phyloP scores from a whole-genome alignment of 2,888 invertebrate genomes.

The Cryptocephalus moraei region DNA sequence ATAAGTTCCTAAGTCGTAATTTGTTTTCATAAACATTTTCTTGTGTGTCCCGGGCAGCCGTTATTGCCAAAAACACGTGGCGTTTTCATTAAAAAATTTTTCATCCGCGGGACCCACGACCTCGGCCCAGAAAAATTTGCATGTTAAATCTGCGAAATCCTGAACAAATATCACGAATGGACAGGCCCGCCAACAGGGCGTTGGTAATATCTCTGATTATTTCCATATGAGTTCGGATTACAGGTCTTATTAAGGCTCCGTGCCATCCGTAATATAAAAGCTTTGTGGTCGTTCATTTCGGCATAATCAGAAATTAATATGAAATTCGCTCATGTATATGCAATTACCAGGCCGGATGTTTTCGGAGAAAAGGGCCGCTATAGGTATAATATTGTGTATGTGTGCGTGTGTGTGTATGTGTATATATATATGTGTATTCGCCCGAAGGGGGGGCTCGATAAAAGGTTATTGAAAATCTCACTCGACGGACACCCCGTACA shows the following conservation, averaged over 20 bases:
- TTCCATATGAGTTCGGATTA: conserved; percentile 38
- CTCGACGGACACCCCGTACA: conserved; percentile 2
- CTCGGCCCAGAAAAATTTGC: conserved; percentile 16
- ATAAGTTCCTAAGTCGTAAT: too few species aligned
- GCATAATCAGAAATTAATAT: conserved; percentile 44
- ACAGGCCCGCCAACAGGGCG: conserved; percentile 22
- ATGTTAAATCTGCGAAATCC: conserved; percentile 19
- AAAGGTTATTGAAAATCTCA: conserved; percentile 26
- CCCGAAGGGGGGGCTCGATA: conserved; percentile 4
- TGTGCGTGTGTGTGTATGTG: conserved; percentile 4
- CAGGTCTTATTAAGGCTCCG: conserved; percentile 39
- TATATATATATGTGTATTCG: conserved; percentile 11
- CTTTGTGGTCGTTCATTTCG: conserved; percentile 40
- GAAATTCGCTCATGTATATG: conserved; percentile 42
- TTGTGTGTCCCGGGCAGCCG: too few species aligned
- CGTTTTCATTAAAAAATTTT: too few species aligned
- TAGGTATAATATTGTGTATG: conserved; percentile 14
- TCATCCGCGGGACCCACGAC: too few species aligned
- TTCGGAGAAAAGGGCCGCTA: conserved; percentile 26
- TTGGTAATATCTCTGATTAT: conserved; percentile 35
- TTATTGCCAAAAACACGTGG: too few species aligned
- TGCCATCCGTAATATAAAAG: conserved; percentile 38
- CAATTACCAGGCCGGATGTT: conserved; percentile 38
- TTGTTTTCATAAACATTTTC: too few species aligned
- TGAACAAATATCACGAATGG: conserved; percentile 19